Conservation (phyloP, 2,797 vertebrate species). For the Delichon dasypus region DNA sequence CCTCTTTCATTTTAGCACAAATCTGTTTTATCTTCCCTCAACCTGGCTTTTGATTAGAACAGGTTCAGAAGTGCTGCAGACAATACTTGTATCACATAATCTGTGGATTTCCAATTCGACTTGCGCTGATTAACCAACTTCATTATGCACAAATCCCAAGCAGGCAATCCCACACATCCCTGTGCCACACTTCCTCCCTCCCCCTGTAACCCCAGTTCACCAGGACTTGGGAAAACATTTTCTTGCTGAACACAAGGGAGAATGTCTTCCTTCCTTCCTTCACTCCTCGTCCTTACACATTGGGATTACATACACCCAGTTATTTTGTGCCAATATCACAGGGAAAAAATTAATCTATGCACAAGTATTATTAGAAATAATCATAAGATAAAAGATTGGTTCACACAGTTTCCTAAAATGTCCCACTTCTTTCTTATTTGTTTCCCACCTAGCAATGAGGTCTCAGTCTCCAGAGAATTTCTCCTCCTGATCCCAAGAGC, state of each 20-base stretch:
- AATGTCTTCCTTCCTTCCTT: neutral
- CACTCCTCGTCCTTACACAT: neutral
- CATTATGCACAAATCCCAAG: neutral
- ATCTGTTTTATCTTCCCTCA: constrained; percentile 15
- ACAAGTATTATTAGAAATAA: neutral
- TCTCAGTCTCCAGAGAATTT: neutral
- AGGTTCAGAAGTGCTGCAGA: neutral
- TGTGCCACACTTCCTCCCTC: neutral
- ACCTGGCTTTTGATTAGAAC: constrained; percentile 3
- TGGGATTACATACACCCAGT: accelerated
- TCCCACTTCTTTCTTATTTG: neutral
- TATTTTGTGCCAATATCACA: neutral
- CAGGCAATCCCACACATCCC: neutral
- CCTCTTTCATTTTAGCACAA: neutral
- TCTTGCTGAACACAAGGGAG: neutral
- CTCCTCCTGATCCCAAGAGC: neutral
- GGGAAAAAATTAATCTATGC: neutral
- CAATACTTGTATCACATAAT: neutral
- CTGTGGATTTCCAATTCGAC: neutral
- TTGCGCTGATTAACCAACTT: neutral
- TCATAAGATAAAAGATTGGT: neutral
- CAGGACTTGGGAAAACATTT: neutral
- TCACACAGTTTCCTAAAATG: neutral
- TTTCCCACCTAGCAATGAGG: neutral
- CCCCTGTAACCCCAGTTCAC: neutral